phyloP scores from a whole-genome alignment of 2,888 invertebrate species.

The Nyleta sp. region DNA sequence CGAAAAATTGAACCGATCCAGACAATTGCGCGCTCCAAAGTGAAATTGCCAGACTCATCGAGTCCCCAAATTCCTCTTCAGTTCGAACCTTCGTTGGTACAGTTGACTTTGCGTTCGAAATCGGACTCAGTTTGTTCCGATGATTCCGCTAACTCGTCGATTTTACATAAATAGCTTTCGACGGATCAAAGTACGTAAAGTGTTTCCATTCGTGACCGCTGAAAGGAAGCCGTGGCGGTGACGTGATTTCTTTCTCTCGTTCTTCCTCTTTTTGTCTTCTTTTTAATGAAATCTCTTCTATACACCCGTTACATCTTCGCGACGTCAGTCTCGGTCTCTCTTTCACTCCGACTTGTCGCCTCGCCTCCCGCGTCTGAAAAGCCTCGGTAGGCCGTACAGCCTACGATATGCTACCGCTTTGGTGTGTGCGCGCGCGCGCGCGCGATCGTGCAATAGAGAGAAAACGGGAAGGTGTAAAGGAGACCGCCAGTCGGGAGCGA shows the following conservation, averaged over 20 bases:
- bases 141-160: no score
- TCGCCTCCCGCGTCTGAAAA: constrained; percentile 66
- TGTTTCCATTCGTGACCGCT: no score
- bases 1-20: no score
- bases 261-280: neutral
- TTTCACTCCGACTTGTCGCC: constrained; percentile 33
- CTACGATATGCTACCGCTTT: constrained; percentile 72
- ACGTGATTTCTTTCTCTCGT: neutral
- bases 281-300: constrained; percentile 18
- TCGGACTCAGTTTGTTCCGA: no score
- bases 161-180: no score
- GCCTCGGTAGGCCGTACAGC: constrained; percentile 68
- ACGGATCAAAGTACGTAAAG: no score
- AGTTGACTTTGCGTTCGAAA: no score
- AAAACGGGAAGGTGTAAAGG: constrained; percentile 60
- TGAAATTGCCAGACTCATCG: no score
- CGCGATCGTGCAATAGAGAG: constrained; percentile 65
- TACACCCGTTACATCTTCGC: constrained; percentile 45
- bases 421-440: constrained; percentile 65
- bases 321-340: constrained; percentile 24
- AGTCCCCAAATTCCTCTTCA: no score
- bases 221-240: no score
- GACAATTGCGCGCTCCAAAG: no score
- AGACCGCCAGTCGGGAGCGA: constrained; percentile 57
- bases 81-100: no score